Percentiles rank a stretch among this genome's conserved stretches.
These are phyloP conservation scores for Yponomeuta plumbellus DNA, from an alignment of 2,888 invertebrate genomes.

Conservation along the genomic window DNA sequence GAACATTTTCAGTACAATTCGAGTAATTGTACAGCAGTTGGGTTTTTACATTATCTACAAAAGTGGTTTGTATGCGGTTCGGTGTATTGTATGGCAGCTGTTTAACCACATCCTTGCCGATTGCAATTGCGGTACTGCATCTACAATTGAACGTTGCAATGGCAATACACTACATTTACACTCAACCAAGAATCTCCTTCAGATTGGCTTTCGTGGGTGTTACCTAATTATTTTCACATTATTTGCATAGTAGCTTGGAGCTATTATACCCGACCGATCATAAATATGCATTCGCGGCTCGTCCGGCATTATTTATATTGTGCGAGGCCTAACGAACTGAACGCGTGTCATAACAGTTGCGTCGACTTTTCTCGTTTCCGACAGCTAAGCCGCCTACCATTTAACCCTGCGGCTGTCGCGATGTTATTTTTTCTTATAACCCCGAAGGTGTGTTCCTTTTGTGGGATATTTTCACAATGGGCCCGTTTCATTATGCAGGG, in stretches of 20 bases:
- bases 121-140: slow-evolving; percentile 27
- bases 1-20: neutral
- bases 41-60: slow-evolving; percentile 23
- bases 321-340: slow-evolving; percentile 49
- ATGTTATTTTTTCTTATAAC: slow-evolving; percentile 67
- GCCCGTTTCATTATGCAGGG: slow-evolving; percentile 68
- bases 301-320: neutral
- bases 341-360: slow-evolving; percentile 71
- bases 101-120: slow-evolving; percentile 22
- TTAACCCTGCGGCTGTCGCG: slow-evolving; percentile 45
- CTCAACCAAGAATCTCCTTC: neutral
- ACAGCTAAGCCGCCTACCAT: slow-evolving; percentile 64
- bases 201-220: neutral
- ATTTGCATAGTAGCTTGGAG: neutral
- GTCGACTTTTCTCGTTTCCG: slow-evolving; percentile 67
- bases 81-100: slow-evolving; percentile 30
- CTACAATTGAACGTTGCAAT: slow-evolving; percentile 12
- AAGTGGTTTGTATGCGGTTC: neutral
- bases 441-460: slow-evolving; percentile 66
- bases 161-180: slow-evolving; percentile 7
- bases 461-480: slow-evolving; percentile 67
- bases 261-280: neutral
- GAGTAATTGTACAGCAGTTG: slow-evolving; percentile 33
- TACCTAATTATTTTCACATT: neutral
- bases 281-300: neutral